Conservation (phyloP, 2,888 invertebrate species). For the Rhodophaea formosa region DNA sequence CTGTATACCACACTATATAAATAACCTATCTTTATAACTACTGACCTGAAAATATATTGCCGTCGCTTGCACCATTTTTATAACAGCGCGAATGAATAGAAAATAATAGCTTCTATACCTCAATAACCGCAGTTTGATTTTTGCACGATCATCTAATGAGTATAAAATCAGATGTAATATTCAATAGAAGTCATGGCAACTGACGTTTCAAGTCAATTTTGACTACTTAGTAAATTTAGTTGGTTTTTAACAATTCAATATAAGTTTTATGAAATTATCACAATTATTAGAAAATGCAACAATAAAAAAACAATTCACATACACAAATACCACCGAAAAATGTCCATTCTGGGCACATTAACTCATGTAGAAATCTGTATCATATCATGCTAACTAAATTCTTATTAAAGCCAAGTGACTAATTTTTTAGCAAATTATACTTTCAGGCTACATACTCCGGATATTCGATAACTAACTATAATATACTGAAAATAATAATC, state of each 20-base stretch:
- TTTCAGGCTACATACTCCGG: not conserved
- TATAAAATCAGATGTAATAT: not conserved
- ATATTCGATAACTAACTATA: not conserved
- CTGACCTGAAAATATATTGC: too few relatives aligned
- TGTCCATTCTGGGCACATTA: not conserved
- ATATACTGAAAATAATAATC: not conserved
- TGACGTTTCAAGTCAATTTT: too few relatives aligned
- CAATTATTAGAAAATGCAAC: too few relatives aligned
- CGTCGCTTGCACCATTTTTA: too few relatives aligned
- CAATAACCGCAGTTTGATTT: too few relatives aligned
- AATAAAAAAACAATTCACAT: not conserved
- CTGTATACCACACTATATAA: too few relatives aligned
- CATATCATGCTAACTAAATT: not conserved
- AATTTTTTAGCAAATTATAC: not conserved
- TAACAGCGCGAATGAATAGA: too few relatives aligned
- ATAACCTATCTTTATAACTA: too few relatives aligned
- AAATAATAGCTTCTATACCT: too few relatives aligned
- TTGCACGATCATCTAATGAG: not conserved
- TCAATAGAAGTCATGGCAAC: not conserved
- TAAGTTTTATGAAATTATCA: too few relatives aligned
- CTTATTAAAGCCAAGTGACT: not conserved
- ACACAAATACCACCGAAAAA: not conserved
- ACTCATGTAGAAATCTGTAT: not conserved
- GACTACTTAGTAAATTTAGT: too few relatives aligned
- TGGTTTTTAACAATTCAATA: too few relatives aligned